phyloP scores from a whole-genome alignment of 2,888 invertebrate species.

The Trichacis sp. region DNA sequence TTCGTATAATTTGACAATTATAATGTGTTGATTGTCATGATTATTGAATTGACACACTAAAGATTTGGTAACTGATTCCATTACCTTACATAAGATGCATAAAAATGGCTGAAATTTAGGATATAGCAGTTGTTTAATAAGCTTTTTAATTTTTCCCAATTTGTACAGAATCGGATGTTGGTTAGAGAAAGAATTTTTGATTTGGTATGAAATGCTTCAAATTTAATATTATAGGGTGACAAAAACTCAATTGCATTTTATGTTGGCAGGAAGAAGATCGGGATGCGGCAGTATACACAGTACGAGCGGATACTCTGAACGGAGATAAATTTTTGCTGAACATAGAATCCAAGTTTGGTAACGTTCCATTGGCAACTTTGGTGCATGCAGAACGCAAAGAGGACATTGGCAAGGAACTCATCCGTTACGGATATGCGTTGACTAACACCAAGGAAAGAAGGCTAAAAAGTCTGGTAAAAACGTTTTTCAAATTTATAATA shows the following conservation, averaged over 20 bases:
- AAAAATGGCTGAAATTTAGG: too few relatives aligned
- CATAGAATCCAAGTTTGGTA: constrained; percentile 78
- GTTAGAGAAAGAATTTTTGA: too few relatives aligned
- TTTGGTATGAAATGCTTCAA: too few relatives aligned
- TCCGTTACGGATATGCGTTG: constrained; percentile 87
- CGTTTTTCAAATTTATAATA: constrained; percentile 4
- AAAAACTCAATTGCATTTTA: background rate
- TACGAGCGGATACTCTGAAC: constrained; percentile 72
- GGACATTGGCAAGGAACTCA: constrained; percentile 82
- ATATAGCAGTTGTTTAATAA: too few relatives aligned
- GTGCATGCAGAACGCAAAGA: constrained; percentile 75
- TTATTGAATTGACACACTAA: too few relatives aligned
- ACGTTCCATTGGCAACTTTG: constrained; percentile 72
- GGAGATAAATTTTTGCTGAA: constrained; percentile 86
- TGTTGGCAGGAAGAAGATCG: constrained; percentile 77
- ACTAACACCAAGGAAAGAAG: constrained; percentile 72
- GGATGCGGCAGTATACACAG: constrained; percentile 78
- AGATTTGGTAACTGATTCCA: too few relatives aligned
- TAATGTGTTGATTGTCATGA: too few relatives aligned
- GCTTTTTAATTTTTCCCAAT: too few relatives aligned
- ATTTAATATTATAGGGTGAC: background rate
- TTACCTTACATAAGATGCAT: too few relatives aligned
- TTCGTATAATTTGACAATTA: too few relatives aligned
- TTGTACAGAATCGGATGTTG: too few relatives aligned
- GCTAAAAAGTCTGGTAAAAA: constrained; percentile 1